Conservation (phyloP, 2,113 vertebrate genomes). For the Toxotes chatareus region DNA sequence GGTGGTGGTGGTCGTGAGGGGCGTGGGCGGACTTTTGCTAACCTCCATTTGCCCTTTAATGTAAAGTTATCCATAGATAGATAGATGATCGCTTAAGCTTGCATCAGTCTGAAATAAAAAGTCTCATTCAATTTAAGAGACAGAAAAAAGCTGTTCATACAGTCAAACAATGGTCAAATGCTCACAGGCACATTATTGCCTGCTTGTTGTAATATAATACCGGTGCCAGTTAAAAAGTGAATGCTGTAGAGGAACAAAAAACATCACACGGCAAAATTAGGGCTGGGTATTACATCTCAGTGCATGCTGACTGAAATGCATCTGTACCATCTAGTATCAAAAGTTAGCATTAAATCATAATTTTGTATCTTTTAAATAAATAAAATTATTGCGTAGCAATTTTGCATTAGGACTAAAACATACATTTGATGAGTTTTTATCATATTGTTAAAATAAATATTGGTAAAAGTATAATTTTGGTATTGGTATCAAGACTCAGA, state of each 20-base stretch:
- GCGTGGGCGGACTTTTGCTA: not conserved
- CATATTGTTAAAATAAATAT: too few relatives aligned
- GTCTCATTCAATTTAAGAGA: not conserved
- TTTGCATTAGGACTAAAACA: too few relatives aligned
- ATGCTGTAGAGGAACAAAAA: not conserved
- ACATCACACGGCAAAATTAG: not conserved
- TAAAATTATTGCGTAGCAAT: too few relatives aligned
- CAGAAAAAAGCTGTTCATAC: not conserved
- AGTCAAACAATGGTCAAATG: not conserved
- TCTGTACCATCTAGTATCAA: too few relatives aligned
- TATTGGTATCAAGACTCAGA: not conserved
- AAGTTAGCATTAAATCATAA: too few relatives aligned
- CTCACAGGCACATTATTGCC: too few relatives aligned
- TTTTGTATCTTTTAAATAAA: too few relatives aligned
- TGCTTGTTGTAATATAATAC: not conserved
- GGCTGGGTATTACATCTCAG: too few relatives aligned
- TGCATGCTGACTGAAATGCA: not conserved
- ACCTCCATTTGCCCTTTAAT: constrained; percentile 5
- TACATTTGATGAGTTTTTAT: too few relatives aligned
- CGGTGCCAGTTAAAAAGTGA: too few relatives aligned
- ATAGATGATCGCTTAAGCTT: not conserved
- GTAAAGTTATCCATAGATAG: not conserved
- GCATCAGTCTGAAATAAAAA: not conserved
- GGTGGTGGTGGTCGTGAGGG: too few relatives aligned
- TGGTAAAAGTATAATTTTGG: not conserved